Base-by-base conservation (phyloP, 2,113 vertebrate genomes). In the Ascaphus truei region DNA sequence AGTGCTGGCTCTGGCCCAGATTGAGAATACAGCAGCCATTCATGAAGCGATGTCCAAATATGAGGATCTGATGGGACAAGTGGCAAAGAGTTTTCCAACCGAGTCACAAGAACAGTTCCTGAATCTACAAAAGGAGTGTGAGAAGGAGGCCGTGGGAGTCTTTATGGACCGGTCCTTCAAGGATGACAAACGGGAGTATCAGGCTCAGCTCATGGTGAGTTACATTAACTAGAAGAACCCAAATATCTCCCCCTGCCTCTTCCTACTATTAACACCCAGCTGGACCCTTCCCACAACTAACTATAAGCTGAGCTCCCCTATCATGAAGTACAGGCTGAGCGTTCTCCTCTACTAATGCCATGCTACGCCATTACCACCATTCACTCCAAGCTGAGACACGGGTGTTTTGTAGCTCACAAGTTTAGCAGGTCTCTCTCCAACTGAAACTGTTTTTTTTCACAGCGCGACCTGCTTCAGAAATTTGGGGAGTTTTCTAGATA, bases 11-110 rank as follows among this genome's bases (percentile, higher is more conserved):
- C 62, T 88, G 80, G 74, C 84, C 0, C 23, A 74, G 50, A 58
- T 36, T 3, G 81, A 87, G 73, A 89, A 86, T 11, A 27, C 76
- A 10, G 68, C 18, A 0, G 86, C 85, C 0, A 1, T 84, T 13
- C 1, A 72, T 15, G 76, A 83, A 18, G 77, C 68, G 0, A 1
- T 80, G 8, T 30, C 23, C 1, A 47, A 68, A 23, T 87, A 86
- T 56, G 31, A 62, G 12, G 20, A 55, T 2, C 43, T 47, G 60
- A 74, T 78, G 68, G 9, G 0, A 15, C 51, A 34, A 25, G 1
- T 2, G 6, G 9, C 71, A 9, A 41, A 7, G 56, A 16, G n/a
- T 3, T 78, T 43, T 64, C 79, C 11, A 26, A 29, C 72, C 4
- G 39, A 26, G 56, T n/a, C n/a, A n/a, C 16, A 39, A 23, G 29